Base-by-base conservation (phyloP, 2,888 invertebrate genomes). In the Cenopis cana region DNA sequence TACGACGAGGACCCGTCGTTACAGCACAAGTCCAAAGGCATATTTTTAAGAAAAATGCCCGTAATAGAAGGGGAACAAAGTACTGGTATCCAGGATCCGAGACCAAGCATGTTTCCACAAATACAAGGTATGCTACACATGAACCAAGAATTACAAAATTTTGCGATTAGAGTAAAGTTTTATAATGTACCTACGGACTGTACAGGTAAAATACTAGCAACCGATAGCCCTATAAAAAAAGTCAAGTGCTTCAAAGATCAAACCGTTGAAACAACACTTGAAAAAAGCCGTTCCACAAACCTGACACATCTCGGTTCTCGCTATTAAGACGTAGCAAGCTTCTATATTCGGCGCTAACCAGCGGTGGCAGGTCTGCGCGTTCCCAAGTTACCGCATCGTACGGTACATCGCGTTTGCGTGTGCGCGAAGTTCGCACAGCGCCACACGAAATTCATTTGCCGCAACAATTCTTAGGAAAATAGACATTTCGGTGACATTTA, bases 401-500 rank as follows among this genome's bases (percentile, higher is more conserved):
- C 88, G 88, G 88, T 88, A 88, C 80, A 85, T 83, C 72, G 76
- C 74, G 81, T 78, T 82, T 78, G 82, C 82, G 80, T 83, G 82
- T 79, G 74, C 79, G 74, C 75, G 69, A 77, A 74, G 76, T 77
- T 71, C 71, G 72, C 74, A 77, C 76, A 72, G 74, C 69, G 73
- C 74, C 78, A 76, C 80, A 82, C 81, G 79, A 84, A 79, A 82
- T 79, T 78, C 78, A 81, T 83, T 85, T 84, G 79, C 81, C 79
- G 74, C 68, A 54, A 72, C 55, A 71, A 71, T 72, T 68, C 64
- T 67, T 68, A 57, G 52, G 57, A 68, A 72, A 67, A 72, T 69
- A 57, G 55, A 49, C 17, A 69, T 67, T 61, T 69, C 56, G 68
- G 69, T 54, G 65, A 67, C 67, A 60, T 69, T 62, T 10, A 60